Base-by-base conservation (phyloP, 2,797 vertebrate species). In the Mus caroli region DNA sequence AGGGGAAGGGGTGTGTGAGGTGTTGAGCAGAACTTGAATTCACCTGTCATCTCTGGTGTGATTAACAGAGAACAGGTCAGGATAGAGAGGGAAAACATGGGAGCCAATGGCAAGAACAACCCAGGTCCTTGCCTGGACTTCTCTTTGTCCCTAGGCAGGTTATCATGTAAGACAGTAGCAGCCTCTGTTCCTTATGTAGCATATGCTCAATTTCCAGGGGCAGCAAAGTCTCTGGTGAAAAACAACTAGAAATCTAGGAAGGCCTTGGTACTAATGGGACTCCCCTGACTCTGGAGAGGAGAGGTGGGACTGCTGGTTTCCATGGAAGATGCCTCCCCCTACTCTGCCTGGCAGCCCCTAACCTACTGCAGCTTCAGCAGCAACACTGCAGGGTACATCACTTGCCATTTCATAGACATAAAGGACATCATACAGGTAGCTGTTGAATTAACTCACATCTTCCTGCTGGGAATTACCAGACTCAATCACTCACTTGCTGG, bases 1-100 rank as follows among this genome's bases (percentile, higher is more conserved):
- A 0, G 0, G 2, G 2, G 67, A 75, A 0, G 9, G 22, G 1
- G 43, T 12, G 6, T 4, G 0, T 3, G 19, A 24, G 11, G 46
- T 2, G 4, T 5, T 0, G 11, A 5, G 14, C 0, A 17, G 64
- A 17, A 19, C 13, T 1, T n/a, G 52, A 17, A 11, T 12, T 11
- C 8, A 4, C 28, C 26, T 13, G 28, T 14, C 2, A 12, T 50
- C 8, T 8, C n/a, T 11, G 12, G 26, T 37, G 3, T 0, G 1
- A 0, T 2, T 24, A 58, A 56, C 14, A 40, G 52, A 26, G 31
- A 17, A 40, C 10, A 22, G 37, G 34, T 9, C 6, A 1, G 3
- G 14, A 1, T 1, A 1, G 1, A 4, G 8, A 2, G 0, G 20
- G 8, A 22, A 1, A 28, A 9, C 14, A 3, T 2, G 4, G 17